These are phyloP conservation scores for Drosophila sulfurigaster DNA, from an alignment of 1,140 invertebrate genomes.

Conservation along the genomic window DNA sequence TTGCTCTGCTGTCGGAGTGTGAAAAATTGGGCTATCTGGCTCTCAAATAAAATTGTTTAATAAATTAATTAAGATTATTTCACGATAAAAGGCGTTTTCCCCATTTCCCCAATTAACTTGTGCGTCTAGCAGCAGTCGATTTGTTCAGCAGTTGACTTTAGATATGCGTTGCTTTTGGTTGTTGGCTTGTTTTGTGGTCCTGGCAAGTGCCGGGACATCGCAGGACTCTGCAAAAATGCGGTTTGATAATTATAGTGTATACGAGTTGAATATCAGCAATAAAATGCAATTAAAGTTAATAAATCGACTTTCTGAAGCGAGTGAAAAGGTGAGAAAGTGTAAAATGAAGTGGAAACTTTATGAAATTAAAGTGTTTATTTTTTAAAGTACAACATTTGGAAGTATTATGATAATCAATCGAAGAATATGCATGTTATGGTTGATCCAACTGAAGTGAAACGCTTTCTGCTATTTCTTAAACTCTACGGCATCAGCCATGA, in stretches of 20 bases:
- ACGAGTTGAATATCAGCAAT: constrained; percentile 53
- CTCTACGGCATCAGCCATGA: constrained; percentile 50
- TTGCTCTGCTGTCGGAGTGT: constrained; percentile 88
- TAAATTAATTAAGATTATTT: constrained; percentile 65
- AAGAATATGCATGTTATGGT: constrained; percentile 72
- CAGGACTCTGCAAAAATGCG: constrained; percentile 39
- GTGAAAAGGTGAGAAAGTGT: constrained; percentile 43
- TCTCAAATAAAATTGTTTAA: constrained; percentile 33
- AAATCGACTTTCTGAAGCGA: neutral
- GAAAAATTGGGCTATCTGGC: constrained; percentile 61
- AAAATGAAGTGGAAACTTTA: neutral
- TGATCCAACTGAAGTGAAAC: constrained; percentile 41
- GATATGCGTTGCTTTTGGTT: constrained; percentile 54
- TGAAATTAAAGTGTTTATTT: no score
- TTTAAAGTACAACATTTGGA: constrained; percentile 70
- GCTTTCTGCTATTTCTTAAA: constrained; percentile 49
- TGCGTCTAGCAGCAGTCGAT: neutral
- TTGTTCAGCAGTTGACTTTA: constrained; percentile 42
- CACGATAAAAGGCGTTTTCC: constrained; percentile 8
- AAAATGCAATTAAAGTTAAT: constrained; percentile 38
- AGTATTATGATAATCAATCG: constrained; percentile 58
- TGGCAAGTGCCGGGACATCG: constrained; percentile 42
- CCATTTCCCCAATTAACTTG: neutral
- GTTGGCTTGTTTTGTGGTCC: constrained; percentile 42
- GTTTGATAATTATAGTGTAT: constrained; percentile 67